Percentiles rank a stretch among this genome's conserved stretches.
phyloP scores from a whole-genome alignment of 2,797 vertebrate genomes.

The Notolabrus celidotus region DNA sequence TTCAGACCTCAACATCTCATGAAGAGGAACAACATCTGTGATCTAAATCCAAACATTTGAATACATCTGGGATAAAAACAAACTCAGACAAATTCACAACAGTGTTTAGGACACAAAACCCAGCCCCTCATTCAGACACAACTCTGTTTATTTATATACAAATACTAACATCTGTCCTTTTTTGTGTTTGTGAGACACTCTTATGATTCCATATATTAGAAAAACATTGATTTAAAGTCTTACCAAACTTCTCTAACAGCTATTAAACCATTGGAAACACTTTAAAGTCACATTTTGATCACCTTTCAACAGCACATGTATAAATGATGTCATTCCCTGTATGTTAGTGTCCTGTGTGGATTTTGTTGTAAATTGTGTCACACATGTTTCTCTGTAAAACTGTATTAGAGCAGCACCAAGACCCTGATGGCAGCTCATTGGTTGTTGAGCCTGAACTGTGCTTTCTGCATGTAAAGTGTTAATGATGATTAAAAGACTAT shows the following conservation, averaged over 20 bases:
- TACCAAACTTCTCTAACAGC: not conserved
- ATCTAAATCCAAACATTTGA: not conserved
- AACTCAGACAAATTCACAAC: too few relatives aligned
- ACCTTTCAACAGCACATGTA: not conserved
- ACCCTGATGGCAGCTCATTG: too few relatives aligned
- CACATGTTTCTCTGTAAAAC: too few relatives aligned
- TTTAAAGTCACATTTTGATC: not conserved
- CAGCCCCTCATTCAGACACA: too few relatives aligned
- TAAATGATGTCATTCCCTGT: not conserved
- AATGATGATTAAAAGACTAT: not conserved
- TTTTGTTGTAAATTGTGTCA: too few relatives aligned
- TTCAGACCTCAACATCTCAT: not conserved
- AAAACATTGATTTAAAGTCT: not conserved
- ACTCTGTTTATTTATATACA: too few relatives aligned
- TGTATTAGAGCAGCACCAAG: not conserved
- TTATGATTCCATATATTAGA: not conserved
- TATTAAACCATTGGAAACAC: not conserved
- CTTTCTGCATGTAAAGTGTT: conserved; percentile 3
- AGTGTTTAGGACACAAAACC: not conserved
- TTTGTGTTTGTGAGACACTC: not conserved
- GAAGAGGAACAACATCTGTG: not conserved
- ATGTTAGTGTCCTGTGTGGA: too few relatives aligned
- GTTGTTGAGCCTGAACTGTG: too few relatives aligned
- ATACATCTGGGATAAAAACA: not conserved
- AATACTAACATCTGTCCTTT: not conserved